phyloP scores from a whole-genome alignment of 1,140 invertebrate species.

The Drosophila ogumai region DNA sequence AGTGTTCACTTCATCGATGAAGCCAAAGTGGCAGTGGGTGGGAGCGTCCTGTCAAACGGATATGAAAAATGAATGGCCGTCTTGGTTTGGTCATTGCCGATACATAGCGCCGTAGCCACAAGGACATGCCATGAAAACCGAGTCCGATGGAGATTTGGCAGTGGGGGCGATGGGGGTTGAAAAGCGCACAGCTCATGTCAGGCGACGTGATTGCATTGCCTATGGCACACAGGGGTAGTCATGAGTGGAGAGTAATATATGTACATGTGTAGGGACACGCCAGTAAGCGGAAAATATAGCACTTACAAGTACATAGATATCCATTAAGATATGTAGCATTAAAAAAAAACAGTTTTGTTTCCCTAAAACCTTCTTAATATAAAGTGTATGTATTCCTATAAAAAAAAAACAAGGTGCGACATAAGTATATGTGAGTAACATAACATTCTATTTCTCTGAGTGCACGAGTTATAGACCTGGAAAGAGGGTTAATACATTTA shows the following conservation, averaged over 20 bases:
- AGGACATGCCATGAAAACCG: slow-evolving; percentile 16
- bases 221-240: neutral
- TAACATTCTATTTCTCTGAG: neutral
- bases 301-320: neutral
- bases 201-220: slow-evolving; percentile 51
- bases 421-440: neutral
- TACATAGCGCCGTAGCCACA: slow-evolving; percentile 7
- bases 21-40: neutral
- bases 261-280: neutral
- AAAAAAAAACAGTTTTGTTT: neutral
- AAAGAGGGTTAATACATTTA: slow-evolving; percentile 39
- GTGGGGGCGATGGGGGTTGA: neutral
- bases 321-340: neutral
- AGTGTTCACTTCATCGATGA: slow-evolving; percentile 1
- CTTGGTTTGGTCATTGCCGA: slow-evolving; percentile 22
- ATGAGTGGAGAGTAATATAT: neutral
- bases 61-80: slow-evolving; percentile 48
- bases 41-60: slow-evolving; percentile 23
- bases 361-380: neutral
- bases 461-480: neutral
- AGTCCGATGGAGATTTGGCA: slow-evolving; percentile 4
- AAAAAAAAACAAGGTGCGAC: neutral
- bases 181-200: slow-evolving; percentile 27
- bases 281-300: neutral
- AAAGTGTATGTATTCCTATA: neutral